Conservation (phyloP, 1,140 invertebrate genomes). For the Bombus pyrosoma region DNA sequence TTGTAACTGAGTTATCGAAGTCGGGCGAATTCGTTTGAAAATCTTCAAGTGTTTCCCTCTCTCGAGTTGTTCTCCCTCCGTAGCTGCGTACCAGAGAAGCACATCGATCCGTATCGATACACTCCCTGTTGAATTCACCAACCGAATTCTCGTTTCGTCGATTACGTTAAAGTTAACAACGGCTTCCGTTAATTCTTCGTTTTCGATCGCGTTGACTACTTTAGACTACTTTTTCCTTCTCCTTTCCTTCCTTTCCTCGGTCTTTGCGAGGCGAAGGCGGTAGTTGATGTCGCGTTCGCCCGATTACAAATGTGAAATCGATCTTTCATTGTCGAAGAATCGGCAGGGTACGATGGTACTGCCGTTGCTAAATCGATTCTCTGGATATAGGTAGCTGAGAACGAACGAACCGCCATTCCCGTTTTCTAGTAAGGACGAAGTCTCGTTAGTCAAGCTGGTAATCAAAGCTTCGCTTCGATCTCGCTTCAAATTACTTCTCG, state of each 20-base stretch:
- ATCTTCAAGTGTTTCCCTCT: background rate
- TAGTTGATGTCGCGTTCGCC: conserved; percentile 62
- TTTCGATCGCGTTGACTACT: conserved; percentile 39
- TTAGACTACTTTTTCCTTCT: background rate
- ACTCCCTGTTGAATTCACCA: background rate
- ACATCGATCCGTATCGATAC: conserved; percentile 40
- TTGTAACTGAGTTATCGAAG: conserved; percentile 3
- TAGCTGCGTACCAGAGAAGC: too few species aligned
- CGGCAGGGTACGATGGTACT: conserved; percentile 54
- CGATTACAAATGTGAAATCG: conserved; percentile 79
- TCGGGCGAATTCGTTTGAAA: conserved; percentile 25
- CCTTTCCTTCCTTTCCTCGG: conserved; percentile 31
- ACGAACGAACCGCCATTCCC: conserved; percentile 70
- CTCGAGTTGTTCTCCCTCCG: background rate
- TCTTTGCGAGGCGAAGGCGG: conserved; percentile 2
- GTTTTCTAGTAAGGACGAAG: conserved; percentile 72
- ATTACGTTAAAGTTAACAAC: conserved; percentile 70
- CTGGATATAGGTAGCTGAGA: conserved; percentile 67
- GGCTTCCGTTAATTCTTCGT: conserved; percentile 67
- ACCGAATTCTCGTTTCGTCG: conserved; percentile 55
- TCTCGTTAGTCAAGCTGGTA: conserved; percentile 79
- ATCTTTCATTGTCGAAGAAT: conserved; percentile 75
- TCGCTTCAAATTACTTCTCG: conserved; percentile 66
- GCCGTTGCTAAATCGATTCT: conserved; percentile 72
- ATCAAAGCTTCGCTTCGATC: conserved; percentile 77